Evolutionary conservation across 2,888 invertebrate species (phyloP), one percentile per base, ranked within the genome.

Genomic region (Hyalella azteca): DNA sequence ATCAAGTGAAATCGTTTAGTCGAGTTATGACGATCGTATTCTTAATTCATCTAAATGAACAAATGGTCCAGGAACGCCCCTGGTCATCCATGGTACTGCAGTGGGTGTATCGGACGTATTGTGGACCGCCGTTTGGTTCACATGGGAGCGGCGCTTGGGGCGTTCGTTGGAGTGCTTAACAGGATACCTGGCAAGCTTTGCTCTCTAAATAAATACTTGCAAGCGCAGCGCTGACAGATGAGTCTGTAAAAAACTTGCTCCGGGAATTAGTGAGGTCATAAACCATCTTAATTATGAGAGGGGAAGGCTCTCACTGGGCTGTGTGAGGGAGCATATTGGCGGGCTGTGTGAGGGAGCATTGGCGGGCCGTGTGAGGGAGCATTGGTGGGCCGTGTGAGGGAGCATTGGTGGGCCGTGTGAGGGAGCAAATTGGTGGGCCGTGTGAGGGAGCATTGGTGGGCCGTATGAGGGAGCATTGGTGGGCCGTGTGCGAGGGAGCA

Each of bases 281-380:
- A 54, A 54, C 54, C 54, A 54, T 54, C 54, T 54, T 54, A 54
- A 54, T 54, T 54, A 54, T 54, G 54, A 29, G 54, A 54, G 54
- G 54, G 54, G 54, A 54, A 22, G 29, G n/a, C n/a, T n/a, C n/a
- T n/a, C n/a, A 7, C 54, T 19, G 7, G 26, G 22, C 26, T 26
- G 54, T 22, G 54, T 54, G 54, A 29, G 4, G 54, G n/a, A n/a
- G n/a, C n/a, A n/a, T n/a, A 26, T 19, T 54, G 54, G 26, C 22
- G 54, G 26, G 54, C 13, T 26, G 29, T 22, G 54, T 54, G 54
- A 26, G 54, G 54, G 54, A 54, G 54, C 26, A 54, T 9, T 26
- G 7, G 26, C 22, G 4, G 22, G 13, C n/a, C n/a, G 26, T 54
- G 22, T 54, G 26, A 11, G 26, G 4, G 54, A 54, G 54, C 29